Conservation (phyloP, 2,888 invertebrate genomes). For the Tanytarsus gracilentus region DNA sequence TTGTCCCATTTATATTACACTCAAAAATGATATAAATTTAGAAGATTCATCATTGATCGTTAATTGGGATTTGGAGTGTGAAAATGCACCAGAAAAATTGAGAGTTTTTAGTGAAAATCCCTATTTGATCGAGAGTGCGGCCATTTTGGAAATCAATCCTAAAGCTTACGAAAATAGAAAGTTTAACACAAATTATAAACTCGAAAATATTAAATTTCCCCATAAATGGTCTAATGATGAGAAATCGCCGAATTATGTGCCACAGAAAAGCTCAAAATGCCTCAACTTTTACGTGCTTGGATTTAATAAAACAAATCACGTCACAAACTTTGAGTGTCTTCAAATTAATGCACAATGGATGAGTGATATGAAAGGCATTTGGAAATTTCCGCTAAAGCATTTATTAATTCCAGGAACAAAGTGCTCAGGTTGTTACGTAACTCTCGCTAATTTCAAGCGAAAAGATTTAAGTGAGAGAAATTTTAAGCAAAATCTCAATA, state of each 20-base stretch:
- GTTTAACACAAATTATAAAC: conserved; percentile 45
- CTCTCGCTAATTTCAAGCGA: conserved; percentile 35
- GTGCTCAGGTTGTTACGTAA: conserved; percentile 50
- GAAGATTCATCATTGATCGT: conserved; percentile 37
- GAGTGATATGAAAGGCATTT: conserved; percentile 47
- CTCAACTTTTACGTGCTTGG: conserved; percentile 64
- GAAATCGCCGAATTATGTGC: conserved; percentile 40
- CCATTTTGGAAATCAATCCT: conserved; percentile 35
- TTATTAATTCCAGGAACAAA: conserved; percentile 48
- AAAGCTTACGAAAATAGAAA: conserved; percentile 29
- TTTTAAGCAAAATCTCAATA: conserved; percentile 59
- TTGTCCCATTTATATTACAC: neutral
- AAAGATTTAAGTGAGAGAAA: conserved; percentile 42
- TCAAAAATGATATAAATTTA: conserved; percentile 26
- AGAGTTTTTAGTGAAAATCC: conserved; percentile 41
- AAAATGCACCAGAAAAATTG: conserved; percentile 39
- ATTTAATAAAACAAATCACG: conserved; percentile 50
- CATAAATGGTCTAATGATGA: conserved; percentile 50
- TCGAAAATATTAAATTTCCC: conserved; percentile 50
- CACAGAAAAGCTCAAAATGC: conserved; percentile 48
- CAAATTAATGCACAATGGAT: conserved; percentile 81
- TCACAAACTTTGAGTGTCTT: conserved; percentile 57
- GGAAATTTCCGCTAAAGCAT: conserved; percentile 36
- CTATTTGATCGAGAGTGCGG: conserved; percentile 35
- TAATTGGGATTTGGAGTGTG: conserved; percentile 40